Base-by-base conservation (phyloP, 2,888 invertebrate species). In the Linhomoeus sp. region DNA sequence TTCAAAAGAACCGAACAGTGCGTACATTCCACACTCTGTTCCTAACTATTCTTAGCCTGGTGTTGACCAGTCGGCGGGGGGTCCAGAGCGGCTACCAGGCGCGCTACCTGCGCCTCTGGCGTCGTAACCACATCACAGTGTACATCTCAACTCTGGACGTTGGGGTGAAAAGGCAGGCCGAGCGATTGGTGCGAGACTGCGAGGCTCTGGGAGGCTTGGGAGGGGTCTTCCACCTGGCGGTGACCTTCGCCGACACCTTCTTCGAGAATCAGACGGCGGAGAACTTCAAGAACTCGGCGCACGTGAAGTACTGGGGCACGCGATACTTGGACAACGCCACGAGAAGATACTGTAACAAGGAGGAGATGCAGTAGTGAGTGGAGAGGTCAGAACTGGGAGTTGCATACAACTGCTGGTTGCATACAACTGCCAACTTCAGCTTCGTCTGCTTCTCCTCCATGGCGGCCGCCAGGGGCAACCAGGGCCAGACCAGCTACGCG, bases 401-500 rank as follows among this genome's bases (percentile, higher is more conserved):
- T n/a, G n/a, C n/a, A n/a, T n/a, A n/a, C n/a, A n/a, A n/a, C n/a
- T n/a, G n/a, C n/a, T n/a, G n/a, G n/a, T n/a, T n/a, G n/a, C n/a
- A n/a, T n/a, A n/a, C n/a, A n/a, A n/a, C n/a, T n/a, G n/a, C n/a
- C n/a, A n/a, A n/a, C n/a, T 20, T 47, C 56, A 41, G 41, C 26
- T 43, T 43, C 33, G 43, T 43, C 3, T 14, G 23, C 9, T 92
- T 88, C 73, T 92, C 90, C 39, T 87, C 86, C 41, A 81, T 92
- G 45, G 82, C 85, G 40, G 87, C 88, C 69, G 92, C 90, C 14
- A 77, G 88, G 54, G 92, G 90, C 49, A 90, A 90, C 70, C 76
- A 80, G 41, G 90, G 90, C 1, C 92, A 92, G 71, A 75, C 80
- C 49, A 92, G 90, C 71, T 92, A 92, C 65, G 92, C 90, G 45